Percentiles rank a stretch among this genome's conserved stretches.
Evolutionary conservation across 2,888 invertebrate genomes (phyloP).

Genomic region (Belgica antarctica): DNA sequence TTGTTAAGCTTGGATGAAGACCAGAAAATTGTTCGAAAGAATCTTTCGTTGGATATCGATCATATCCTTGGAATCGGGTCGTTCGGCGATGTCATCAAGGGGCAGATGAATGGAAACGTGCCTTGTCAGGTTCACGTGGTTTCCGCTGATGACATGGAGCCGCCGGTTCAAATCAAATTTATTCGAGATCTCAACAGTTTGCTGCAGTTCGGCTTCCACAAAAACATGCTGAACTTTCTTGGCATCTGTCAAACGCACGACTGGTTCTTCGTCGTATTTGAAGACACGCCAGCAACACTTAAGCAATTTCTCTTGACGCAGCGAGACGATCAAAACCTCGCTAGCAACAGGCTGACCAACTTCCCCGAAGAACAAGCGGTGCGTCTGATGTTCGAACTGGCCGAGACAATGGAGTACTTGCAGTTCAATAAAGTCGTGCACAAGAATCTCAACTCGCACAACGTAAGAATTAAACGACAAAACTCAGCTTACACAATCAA

Average conservation of each 20-base stretch:
- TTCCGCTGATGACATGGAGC: conserved; percentile 57
- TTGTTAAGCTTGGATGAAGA: conserved; percentile 58
- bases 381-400: conserved; percentile 66
- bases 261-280: conserved; percentile 70
- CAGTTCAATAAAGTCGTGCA: conserved; percentile 69
- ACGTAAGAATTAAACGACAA: conserved; percentile 65
- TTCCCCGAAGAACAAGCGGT: conserved; percentile 64
- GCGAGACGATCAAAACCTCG: conserved; percentile 57
- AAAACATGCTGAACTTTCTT: conserved; percentile 69
- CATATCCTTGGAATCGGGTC: conserved; percentile 70
- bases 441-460: conserved; percentile 70
- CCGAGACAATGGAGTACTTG: conserved; percentile 70
- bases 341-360: conserved; percentile 60
- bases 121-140: conserved; percentile 66
- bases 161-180: conserved; percentile 56
- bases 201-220: conserved; percentile 67
- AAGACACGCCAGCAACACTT: conserved; percentile 65
- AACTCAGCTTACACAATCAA: conserved; percentile 61
- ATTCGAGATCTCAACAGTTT: conserved; percentile 71
- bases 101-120: conserved; percentile 62
- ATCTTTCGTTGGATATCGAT: conserved; percentile 68
- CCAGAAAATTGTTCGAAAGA: conserved; percentile 62
- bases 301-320: conserved; percentile 69
- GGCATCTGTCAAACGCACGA: conserved; percentile 79
- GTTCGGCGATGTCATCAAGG: conserved; percentile 75